Conservation (phyloP, 2,888 invertebrate genomes). For the Leucophenga montana region DNA sequence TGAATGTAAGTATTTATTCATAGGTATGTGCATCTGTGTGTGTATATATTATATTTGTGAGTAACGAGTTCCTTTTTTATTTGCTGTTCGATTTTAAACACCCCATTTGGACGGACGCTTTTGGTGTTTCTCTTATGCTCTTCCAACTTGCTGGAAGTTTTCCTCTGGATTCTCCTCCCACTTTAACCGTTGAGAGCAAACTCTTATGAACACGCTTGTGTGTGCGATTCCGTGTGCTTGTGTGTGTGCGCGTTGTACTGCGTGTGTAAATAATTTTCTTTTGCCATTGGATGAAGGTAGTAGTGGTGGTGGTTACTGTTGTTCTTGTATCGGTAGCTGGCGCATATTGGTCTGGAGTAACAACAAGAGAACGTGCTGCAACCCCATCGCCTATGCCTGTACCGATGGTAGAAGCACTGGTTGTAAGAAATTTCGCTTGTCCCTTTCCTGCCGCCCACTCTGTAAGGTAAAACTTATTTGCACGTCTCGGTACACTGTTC, state of each 20-base stretch:
- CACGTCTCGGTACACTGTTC: not conserved
- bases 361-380: not conserved
- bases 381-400: not conserved
- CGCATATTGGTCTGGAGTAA: not conserved
- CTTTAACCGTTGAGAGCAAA: slow-evolving; percentile 23
- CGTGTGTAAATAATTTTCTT: slow-evolving; percentile 21
- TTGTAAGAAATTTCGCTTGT: not conserved
- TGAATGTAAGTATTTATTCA: too few species aligned
- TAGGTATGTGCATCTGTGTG: too few species aligned
- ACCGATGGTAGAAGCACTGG: not conserved
- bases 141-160: too few species aligned
- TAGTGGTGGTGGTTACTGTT: not conserved
- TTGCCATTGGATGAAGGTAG: slow-evolving; percentile 13
- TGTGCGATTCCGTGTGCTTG: not conserved
- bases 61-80: too few species aligned
- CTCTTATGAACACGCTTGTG: slow-evolving; percentile 19
- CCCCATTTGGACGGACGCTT: too few species aligned
- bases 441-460: not conserved
- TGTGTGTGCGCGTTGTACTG: slow-evolving; percentile 6
- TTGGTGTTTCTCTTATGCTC: too few species aligned
- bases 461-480: slow-evolving; percentile 1
- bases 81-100: too few species aligned
- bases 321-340: slow-evolving; percentile 11
- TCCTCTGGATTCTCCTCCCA: not conserved
- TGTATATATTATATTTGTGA: too few species aligned